Percentiles rank a stretch among this genome's conserved stretches.
Conservation (phyloP, 2,113 vertebrate species). For the Myiozetetes cayanensis region DNA sequence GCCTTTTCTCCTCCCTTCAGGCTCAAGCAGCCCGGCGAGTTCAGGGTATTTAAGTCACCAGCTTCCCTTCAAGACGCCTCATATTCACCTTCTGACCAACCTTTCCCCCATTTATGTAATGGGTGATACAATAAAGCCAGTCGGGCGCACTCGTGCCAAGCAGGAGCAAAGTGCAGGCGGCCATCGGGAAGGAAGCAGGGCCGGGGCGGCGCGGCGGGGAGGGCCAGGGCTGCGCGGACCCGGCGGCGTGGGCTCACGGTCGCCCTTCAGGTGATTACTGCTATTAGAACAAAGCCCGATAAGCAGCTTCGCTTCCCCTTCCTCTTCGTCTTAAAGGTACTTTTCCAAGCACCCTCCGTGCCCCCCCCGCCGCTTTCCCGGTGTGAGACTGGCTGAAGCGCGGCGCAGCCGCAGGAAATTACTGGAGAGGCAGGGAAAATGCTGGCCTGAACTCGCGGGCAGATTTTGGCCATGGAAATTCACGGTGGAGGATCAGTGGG, state of each 20-base stretch:
- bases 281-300: constrained; percentile 35
- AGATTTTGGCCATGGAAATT: background rate
- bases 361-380: background rate
- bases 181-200: background rate
- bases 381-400: background rate
- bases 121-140: background rate
- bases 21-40: background rate
- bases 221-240: background rate
- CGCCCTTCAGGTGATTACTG: background rate
- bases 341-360: background rate
- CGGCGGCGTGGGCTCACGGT: background rate
- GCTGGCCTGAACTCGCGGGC: background rate
- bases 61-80: background rate
- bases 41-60: background rate
- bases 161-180: background rate
- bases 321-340: constrained; percentile 20
- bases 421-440: background rate
- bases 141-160: background rate
- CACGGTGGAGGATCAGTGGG: background rate
- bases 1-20: background rate
- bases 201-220: background rate
- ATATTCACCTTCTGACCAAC: background rate
- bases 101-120: background rate
- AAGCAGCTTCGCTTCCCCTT: constrained; percentile 29
- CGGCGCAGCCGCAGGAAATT: background rate